Base-by-base conservation (phyloP, 2,888 invertebrate genomes). In the Thymelicus sylvestris region DNA sequence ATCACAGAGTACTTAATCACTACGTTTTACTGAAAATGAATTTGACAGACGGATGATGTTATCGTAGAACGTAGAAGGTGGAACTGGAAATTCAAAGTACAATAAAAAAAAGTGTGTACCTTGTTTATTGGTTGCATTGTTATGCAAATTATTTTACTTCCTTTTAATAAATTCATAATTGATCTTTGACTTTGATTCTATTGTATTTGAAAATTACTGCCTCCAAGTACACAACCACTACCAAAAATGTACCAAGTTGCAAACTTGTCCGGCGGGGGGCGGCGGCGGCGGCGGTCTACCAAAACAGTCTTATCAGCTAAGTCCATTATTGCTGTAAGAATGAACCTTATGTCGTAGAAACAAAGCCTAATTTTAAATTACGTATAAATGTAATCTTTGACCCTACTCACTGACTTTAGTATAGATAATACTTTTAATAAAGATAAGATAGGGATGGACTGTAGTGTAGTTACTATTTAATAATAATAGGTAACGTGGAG, bases 91-190 rank as follows among this genome's bases (percentile, higher is more conserved):
- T 15, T 8, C 72, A 75, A 73, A 76, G 80, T 82, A 74, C 7
- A 1, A 13, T 7, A 24, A 47, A 72, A 71, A 71, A 65, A 74
- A 73, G 62, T n/a, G 57, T 66, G 76, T 86, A 93, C 92, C 91
- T 90, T 91, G 82, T 79, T 86, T 79, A 82, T 78, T 78, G 88
- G 78, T 74, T 81, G 83, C 90, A 92, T 92, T 90, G 86, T 92
- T 74, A 92, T 87, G 90, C 79, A 86, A 86, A 91, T 85, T 79
- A 89, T 79, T 78, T 83, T 87, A 81, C 81, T 88, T 84, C 89
- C 87, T 82, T 83, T 88, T 66, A 90, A 72, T 75, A 89, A 83
- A 79, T 88, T 81, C 92, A 92, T 93, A 73, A 82, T 89, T 82
- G 55, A 63, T 67, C 61, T 39, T 52, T 50, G 64, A 70, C 66